Percentiles rank a stretch among this genome's conserved stretches.
phyloP scores from a whole-genome alignment of 2,113 vertebrate species.

The Cyprinodon tularosa region DNA sequence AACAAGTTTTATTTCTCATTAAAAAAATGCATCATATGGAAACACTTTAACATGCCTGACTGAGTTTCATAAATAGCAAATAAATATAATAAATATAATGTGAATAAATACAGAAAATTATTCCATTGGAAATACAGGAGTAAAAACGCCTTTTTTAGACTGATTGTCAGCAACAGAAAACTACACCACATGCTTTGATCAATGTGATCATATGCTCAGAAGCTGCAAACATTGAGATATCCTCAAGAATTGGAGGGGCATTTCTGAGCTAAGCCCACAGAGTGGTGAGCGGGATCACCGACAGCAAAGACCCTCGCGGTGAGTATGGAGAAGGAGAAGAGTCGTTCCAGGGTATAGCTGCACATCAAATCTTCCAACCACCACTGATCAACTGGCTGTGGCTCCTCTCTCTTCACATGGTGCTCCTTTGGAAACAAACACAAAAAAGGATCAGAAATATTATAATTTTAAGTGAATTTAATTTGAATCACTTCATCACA shows the following conservation, averaged over 20 bases:
- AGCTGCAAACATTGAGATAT: background rate
- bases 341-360: constrained; percentile 53
- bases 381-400: accelerated
- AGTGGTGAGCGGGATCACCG: constrained; percentile 52
- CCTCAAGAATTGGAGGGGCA: constrained; percentile 31
- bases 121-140: constrained; percentile 67
- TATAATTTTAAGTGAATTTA: accelerated
- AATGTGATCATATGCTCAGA: constrained; percentile 59
- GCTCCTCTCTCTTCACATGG: accelerated
- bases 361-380: constrained; percentile 32
- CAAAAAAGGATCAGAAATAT: background rate
- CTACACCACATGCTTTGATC: constrained; percentile 45
- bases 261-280: background rate
- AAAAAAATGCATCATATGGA: constrained; percentile 1
- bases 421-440: constrained; percentile 12
- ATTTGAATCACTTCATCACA: too few relatives aligned
- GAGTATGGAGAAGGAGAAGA: constrained; percentile 72
- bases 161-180: constrained; percentile 8
- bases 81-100: constrained; percentile 74
- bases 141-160: constrained; percentile 26
- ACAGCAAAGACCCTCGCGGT: constrained; percentile 64
- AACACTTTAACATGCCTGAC: constrained; percentile 13
- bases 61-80: constrained; percentile 62
- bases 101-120: constrained; percentile 65
- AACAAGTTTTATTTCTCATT: constrained; percentile 3